These are phyloP conservation scores for Gasterosteus aculeatus DNA, from an alignment of 2,113 vertebrate species.

Conservation along the genomic window DNA sequence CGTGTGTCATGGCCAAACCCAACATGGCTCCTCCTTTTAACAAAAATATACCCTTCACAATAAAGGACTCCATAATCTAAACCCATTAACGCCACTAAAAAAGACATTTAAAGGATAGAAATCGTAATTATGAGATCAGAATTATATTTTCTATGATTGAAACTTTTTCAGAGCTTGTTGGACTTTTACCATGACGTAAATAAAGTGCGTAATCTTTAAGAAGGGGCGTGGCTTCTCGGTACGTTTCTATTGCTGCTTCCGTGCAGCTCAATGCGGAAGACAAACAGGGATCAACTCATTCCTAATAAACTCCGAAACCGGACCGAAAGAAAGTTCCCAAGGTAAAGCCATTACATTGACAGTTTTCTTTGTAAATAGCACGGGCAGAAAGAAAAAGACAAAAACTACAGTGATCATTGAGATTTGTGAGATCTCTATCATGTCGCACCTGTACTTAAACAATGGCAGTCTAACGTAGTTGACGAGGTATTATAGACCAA, in stretches of 20 bases:
- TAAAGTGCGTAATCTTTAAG: background rate
- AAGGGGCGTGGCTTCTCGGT: conserved; percentile 44
- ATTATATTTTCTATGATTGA: background rate
- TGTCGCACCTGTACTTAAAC: background rate
- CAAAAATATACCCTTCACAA: background rate
- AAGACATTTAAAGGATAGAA: no score
- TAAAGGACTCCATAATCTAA: background rate
- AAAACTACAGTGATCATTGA: background rate
- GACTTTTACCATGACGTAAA: background rate
- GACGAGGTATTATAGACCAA: background rate
- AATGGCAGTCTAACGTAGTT: background rate
- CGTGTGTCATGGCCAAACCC: background rate
- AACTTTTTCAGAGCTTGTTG: background rate
- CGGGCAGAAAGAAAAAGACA: background rate
- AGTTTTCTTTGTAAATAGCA: background rate
- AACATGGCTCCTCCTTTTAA: background rate
- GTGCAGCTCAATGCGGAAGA: conserved; percentile 54
- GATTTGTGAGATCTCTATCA: background rate
- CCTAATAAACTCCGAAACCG: background rate
- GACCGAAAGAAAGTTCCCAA: background rate
- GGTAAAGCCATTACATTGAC: conserved; percentile 25
- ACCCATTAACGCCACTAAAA: no score
- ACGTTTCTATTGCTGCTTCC: background rate
- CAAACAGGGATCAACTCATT: conserved; percentile 8
- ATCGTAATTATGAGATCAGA: no score